Evolutionary conservation across 1,140 invertebrate species (phyloP).

Genomic region (Conus ventricosus): DNA sequence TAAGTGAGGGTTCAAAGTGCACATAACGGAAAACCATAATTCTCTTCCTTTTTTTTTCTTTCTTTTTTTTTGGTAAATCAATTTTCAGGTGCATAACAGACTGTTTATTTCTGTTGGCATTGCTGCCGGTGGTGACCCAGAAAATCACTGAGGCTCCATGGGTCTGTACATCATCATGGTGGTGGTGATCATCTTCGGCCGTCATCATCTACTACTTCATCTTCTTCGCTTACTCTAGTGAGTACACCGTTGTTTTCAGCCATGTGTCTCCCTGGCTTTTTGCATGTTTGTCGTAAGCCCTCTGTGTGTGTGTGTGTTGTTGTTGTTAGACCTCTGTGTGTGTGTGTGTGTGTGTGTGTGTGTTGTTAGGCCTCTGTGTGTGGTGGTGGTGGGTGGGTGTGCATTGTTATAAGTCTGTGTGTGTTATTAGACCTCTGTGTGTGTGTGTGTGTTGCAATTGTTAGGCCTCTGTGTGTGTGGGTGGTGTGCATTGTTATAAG

Average conservation of each 20-base stretch:
- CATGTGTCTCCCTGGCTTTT: too few relatives aligned
- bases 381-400: not conserved
- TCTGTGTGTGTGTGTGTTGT: not conserved
- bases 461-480: too few relatives aligned
- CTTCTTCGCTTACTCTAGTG: constrained; percentile 67
- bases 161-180: constrained; percentile 62
- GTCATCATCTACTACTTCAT: constrained; percentile 66
- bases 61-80: not conserved
- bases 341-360: not conserved
- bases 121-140: not conserved
- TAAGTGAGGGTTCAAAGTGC: too few relatives aligned
- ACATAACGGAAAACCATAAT: not conserved
- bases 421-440: too few relatives aligned
- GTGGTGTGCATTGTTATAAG: too few relatives aligned
- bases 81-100: too few relatives aligned
- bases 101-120: too few relatives aligned
- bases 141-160: not conserved
- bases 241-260: constrained; percentile 40
- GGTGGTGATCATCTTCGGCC: constrained; percentile 53
- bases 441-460: too few relatives aligned
- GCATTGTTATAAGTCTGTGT: not conserved
- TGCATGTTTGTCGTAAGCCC: too few relatives aligned
- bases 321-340: not conserved
- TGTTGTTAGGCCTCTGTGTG: not conserved
- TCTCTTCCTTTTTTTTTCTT: not conserved